These are phyloP conservation scores for Apaloderma vittatum DNA, from an alignment of 2,113 vertebrate species.

Conservation along the genomic window DNA sequence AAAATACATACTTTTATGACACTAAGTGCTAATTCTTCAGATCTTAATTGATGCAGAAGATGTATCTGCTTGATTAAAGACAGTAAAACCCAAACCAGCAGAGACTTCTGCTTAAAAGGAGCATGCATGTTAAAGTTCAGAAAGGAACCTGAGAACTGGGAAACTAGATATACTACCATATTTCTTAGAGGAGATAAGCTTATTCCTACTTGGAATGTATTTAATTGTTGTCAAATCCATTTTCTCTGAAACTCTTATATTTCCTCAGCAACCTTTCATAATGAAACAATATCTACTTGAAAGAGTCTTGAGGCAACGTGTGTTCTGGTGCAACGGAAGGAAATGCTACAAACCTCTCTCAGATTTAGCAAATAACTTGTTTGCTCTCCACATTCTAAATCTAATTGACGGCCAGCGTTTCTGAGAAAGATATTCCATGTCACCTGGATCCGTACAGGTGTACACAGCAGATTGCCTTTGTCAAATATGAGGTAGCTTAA, in stretches of 20 bases:
- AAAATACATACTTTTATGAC: constrained; percentile 39
- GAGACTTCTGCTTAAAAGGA: constrained; percentile 31
- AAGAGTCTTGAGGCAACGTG: background rate
- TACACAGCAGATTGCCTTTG: background rate
- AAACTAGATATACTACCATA: constrained; percentile 19
- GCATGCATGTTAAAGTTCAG: background rate
- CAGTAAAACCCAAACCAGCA: constrained; percentile 14
- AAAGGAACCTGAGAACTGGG: constrained; percentile 1
- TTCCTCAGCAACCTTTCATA: background rate
- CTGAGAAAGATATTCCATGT: background rate
- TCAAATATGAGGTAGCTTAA: background rate
- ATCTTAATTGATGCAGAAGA: constrained; percentile 32
- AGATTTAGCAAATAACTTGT: background rate
- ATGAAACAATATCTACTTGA: background rate
- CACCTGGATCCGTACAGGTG: background rate
- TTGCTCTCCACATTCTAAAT: background rate
- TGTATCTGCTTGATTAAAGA: constrained; percentile 53
- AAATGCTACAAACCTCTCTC: background rate
- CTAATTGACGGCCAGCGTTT: background rate
- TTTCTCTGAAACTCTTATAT: background rate
- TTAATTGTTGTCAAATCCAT: background rate
- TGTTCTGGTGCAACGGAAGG: background rate
- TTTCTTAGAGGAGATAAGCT: constrained; percentile 20
- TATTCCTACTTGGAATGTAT: constrained; percentile 7
- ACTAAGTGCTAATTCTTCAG: constrained; percentile 58